phyloP scores from a whole-genome alignment of 2,113 vertebrate species.

The Pollachius pollachius region DNA sequence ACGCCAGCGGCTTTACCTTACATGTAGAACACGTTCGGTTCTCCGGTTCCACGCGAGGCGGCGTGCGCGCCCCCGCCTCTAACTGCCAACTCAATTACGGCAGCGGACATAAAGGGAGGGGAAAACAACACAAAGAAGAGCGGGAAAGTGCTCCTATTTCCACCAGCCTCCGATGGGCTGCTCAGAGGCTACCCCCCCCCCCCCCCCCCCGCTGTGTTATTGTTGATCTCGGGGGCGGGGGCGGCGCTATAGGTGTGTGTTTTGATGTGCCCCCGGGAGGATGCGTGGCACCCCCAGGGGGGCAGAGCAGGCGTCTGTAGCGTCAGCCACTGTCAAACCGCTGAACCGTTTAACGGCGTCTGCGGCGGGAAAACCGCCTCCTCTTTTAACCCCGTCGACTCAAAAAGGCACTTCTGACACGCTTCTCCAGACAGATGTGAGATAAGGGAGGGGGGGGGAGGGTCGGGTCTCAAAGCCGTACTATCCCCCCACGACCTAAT shows the following conservation, averaged over 20 bases:
- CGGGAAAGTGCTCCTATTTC: conserved; percentile 45
- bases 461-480: conserved; percentile 9
- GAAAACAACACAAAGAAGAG: conserved; percentile 24
- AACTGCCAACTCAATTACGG: conserved; percentile 65
- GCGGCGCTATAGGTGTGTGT: conserved; percentile 60
- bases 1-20: conserved; percentile 24
- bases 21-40: no score
- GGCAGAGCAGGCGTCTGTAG: conserved; percentile 63
- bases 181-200: conserved; percentile 44
- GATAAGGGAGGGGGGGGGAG: conserved; percentile 14
- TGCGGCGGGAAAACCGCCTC: conserved; percentile 60
- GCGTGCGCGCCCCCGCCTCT: conserved; percentile 33
- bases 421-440: conserved; percentile 69
- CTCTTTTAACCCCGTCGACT: conserved; percentile 71
- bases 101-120: conserved; percentile 20
- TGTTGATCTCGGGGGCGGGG: conserved; percentile 60
- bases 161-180: conserved; percentile 51
- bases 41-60: no score
- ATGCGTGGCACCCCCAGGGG: conserved; percentile 58
- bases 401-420: conserved; percentile 69
- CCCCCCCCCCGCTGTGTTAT: conserved; percentile 62
- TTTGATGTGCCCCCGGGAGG: conserved; percentile 65
- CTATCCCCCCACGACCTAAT: no score
- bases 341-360: conserved; percentile 80
- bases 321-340: conserved; percentile 77